A percentile compares a stretch with the other conserved stretches of the same genome.
These are phyloP conservation scores for Erebia ligea DNA, from an alignment of 2,888 invertebrate species.

Conservation along the genomic window DNA sequence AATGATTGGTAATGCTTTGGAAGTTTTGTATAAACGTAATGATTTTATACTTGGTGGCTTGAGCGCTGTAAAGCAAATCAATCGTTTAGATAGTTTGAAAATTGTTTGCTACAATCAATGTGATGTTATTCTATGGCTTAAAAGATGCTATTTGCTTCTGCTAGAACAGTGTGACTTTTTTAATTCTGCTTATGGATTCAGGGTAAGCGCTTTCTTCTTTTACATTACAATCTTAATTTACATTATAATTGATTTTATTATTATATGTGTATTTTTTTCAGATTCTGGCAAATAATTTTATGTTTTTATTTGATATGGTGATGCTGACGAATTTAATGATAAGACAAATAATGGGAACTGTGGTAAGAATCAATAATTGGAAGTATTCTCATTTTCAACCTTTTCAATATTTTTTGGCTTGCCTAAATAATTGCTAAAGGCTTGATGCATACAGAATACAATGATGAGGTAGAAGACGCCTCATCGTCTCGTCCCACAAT, in stretches of 20 bases:
- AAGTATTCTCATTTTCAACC: too few relatives aligned
- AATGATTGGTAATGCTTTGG: constrained; percentile 35
- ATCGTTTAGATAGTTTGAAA: constrained; percentile 32
- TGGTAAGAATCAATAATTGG: constrained; percentile 27
- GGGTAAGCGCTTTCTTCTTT: constrained; percentile 29
- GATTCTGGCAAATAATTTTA: constrained; percentile 32
- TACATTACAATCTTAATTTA: background rate
- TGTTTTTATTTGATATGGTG: constrained; percentile 37
- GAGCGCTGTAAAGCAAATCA: background rate
- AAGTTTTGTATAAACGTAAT: constrained; percentile 28
- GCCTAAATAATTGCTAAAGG: too few relatives aligned
- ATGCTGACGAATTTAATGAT: constrained; percentile 38
- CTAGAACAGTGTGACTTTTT: constrained; percentile 38
- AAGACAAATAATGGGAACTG: constrained; percentile 36
- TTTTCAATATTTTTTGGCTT: too few relatives aligned
- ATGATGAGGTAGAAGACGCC: too few relatives aligned
- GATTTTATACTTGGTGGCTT: background rate
- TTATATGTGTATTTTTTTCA: constrained; percentile 29
- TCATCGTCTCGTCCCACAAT: too few relatives aligned
- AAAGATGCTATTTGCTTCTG: constrained; percentile 40
- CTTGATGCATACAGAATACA: too few relatives aligned
- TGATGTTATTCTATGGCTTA: constrained; percentile 32
- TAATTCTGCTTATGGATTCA: constrained; percentile 40
- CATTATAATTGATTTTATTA: too few relatives aligned
- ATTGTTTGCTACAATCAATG: constrained; percentile 22